A percentile compares a stretch with the other conserved stretches of the same genome.
phyloP scores from a whole-genome alignment of 2,113 vertebrate genomes.

The Gadus macrocephalus region DNA sequence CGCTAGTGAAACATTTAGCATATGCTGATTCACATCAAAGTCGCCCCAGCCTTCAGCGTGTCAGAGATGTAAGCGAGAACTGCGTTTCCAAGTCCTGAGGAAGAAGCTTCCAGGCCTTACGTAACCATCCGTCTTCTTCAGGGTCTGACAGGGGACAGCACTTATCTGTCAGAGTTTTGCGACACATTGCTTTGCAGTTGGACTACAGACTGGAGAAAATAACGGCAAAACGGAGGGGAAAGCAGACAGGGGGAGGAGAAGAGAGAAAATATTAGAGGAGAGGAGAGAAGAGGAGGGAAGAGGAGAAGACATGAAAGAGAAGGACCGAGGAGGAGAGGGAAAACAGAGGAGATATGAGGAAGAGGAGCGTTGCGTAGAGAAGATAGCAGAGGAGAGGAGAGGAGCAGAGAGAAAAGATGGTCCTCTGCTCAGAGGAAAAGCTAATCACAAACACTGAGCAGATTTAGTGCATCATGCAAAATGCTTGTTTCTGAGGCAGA shows the following conservation, averaged over 20 bases:
- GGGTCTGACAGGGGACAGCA: too few species aligned
- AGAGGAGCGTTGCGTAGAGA: background rate
- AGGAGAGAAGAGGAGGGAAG: background rate
- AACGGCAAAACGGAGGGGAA: background rate
- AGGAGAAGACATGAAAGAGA: background rate
- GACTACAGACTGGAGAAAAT: background rate
- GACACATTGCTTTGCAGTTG: too few species aligned
- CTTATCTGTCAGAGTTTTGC: too few species aligned
- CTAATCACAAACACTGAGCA: conserved; percentile 44
- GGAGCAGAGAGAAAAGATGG: conserved; percentile 11
- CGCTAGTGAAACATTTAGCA: too few species aligned
- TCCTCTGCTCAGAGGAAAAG: conserved; percentile 21
- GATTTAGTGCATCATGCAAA: conserved; percentile 54
- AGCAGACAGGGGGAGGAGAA: background rate
- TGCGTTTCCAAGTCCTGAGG: too few species aligned
- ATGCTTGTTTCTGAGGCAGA: conserved; percentile 33
- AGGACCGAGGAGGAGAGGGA: background rate
- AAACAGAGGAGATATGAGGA: background rate
- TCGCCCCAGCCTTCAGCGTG: too few species aligned
- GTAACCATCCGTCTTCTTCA: too few species aligned
- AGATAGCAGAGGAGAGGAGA: conserved; percentile 5
- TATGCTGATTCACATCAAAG: too few species aligned
- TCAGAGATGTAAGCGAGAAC: too few species aligned
- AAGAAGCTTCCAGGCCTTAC: background rate
- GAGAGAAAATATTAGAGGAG: background rate